Evolutionary conservation across 1,140 invertebrate genomes (phyloP).

Genomic region (Drosophila bocki): DNA sequence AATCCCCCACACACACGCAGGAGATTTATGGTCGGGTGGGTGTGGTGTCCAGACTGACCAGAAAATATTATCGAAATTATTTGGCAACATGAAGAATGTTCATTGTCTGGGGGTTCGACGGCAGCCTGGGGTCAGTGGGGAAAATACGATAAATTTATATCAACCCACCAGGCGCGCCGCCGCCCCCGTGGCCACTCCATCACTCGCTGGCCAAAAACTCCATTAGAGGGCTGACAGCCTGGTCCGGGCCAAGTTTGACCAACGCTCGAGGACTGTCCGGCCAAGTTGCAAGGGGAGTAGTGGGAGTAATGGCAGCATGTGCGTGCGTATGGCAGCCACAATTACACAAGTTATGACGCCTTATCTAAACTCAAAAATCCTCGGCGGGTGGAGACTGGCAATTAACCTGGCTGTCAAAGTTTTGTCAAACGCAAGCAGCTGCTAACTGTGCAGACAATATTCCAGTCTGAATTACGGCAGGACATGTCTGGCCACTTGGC

Average conservation of each 20-base stretch:
- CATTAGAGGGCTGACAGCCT: slow-evolving; percentile 51
- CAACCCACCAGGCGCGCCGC: background rate
- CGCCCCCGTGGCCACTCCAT: slow-evolving; percentile 13
- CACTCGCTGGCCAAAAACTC: slow-evolving; percentile 37
- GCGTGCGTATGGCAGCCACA: slow-evolving; percentile 53
- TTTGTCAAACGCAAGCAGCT: slow-evolving; percentile 53
- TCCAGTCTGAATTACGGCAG: slow-evolving; percentile 49
- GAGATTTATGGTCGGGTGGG: slow-evolving; percentile 31
- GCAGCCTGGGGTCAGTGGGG: slow-evolving; percentile 46
- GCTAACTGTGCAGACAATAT: slow-evolving; percentile 63
- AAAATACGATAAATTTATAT: slow-evolving; percentile 66
- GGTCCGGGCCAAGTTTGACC: slow-evolving; percentile 28
- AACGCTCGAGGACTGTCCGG: slow-evolving; percentile 24
- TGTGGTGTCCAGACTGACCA: slow-evolving; percentile 25
- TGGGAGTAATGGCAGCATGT: slow-evolving; percentile 14
- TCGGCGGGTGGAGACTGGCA: slow-evolving; percentile 30
- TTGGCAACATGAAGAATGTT: slow-evolving; percentile 61
- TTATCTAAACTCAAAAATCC: slow-evolving; percentile 67
- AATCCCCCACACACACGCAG: background rate
- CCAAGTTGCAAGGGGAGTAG: slow-evolving; percentile 5
- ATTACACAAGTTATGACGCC: slow-evolving; percentile 68
- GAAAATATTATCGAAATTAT: slow-evolving; percentile 63
- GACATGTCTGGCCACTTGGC: slow-evolving; percentile 55
- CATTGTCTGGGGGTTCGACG: slow-evolving; percentile 40
- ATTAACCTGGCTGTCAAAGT: slow-evolving; percentile 61